Evolutionary conservation across 2,797 vertebrate genomes (phyloP).

Genomic region (Mormyrus hasselquistii): DNA sequence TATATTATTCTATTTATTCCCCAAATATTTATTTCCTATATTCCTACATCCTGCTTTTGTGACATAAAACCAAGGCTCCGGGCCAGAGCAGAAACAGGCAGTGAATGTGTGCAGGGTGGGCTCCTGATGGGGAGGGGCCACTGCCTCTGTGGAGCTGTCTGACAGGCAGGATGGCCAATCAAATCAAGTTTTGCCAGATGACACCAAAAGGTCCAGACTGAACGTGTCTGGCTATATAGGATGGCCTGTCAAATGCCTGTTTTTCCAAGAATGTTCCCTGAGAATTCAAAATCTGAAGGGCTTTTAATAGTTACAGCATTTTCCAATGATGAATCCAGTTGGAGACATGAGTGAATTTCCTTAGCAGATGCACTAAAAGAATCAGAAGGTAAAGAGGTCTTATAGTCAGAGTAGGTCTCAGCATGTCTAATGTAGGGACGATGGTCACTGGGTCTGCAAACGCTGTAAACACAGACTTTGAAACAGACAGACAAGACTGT

Average conservation of each 20-base stretch:
- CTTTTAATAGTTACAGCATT: neutral
- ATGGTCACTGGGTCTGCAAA: too few relatives aligned
- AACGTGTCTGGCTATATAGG: neutral
- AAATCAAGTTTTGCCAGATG: neutral
- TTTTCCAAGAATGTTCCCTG: constrained; percentile 3
- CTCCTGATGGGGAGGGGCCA: neutral
- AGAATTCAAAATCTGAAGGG: neutral
- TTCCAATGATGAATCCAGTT: neutral
- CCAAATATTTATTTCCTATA: neutral
- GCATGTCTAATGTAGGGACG: neutral
- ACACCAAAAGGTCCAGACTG: neutral
- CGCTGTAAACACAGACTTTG: too few relatives aligned
- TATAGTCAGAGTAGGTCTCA: neutral
- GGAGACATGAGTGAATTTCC: neutral
- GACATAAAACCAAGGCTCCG: neutral
- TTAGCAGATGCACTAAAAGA: neutral
- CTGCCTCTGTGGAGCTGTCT: neutral
- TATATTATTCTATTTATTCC: neutral
- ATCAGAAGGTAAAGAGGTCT: neutral
- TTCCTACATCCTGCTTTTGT: neutral
- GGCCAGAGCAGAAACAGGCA: neutral
- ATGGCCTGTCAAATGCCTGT: constrained; percentile 12
- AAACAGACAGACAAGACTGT: too few relatives aligned
- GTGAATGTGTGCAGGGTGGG: neutral
- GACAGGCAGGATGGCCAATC: neutral